Base-by-base conservation (phyloP, 2,797 vertebrate genomes). In the Cryptoblepharus egeriae region DNA sequence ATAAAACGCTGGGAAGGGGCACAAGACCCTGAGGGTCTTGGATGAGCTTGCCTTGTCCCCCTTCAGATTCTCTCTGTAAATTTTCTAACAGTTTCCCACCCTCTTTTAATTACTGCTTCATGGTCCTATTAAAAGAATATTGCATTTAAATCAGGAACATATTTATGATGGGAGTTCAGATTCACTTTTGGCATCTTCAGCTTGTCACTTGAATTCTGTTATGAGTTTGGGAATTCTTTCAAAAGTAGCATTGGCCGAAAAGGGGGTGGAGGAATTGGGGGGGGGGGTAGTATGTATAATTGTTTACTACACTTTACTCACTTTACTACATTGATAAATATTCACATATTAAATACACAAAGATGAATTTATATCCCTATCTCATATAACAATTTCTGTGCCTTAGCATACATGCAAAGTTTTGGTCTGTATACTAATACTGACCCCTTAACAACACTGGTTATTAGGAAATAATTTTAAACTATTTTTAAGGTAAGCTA, bases 101-200 rank as follows among this genome's bases (percentile, higher is more conserved):
- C 76, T 67, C 70, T 83, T 83, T 79, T 79, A 84, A 84, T 84
- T 84, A 84, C 70, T 10, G 60, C 63, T 84, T 84, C 82, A 84
- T 74, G 76, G 61, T 79, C n/a, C 30, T 79, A 67, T 84, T 79
- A 84, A 74, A 79, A 79, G 52, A 79, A 84, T 84, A 84, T 84
- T 84, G 58, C 70, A 68, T 84, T 84, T 79, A 84, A 84, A 79
- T 74, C 39, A 84, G 70, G 61, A 84, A 74, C 82, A 79, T 79
- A 79, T 84, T 84, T 57, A 72, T 79, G 52, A 84, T 83, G 82
- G 82, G 63, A 79, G 76, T 79, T 83, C 69, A 74, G 76, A 58
- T 73, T 60, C 52, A 58, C 52, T 67, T 55, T 73, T 73, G 69
- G 69, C 70, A 83, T 35, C 49, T 78, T 58, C n/a, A 83, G 61